Conservation (phyloP, 2,888 invertebrate genomes). For the Byasa hedistus region DNA sequence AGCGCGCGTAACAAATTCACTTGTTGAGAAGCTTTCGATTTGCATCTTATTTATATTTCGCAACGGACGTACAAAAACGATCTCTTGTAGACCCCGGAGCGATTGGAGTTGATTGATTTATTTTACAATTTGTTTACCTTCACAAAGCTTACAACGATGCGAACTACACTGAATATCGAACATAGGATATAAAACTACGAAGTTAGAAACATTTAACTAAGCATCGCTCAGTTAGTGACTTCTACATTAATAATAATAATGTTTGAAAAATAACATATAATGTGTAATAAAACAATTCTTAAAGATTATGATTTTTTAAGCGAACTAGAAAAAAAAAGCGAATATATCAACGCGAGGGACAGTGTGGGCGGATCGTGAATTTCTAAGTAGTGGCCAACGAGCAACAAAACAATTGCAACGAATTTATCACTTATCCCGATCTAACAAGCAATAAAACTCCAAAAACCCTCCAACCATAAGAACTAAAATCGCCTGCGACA, state of each 20-base stretch:
- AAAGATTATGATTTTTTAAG: no score
- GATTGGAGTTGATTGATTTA: conserved; percentile 19
- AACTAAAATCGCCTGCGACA: conserved; percentile 9
- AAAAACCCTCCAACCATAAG: neutral
- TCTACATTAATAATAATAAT: no score
- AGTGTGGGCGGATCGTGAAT: conserved; percentile 21
- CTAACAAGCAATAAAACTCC: conserved; percentile 21
- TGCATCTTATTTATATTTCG: no score
- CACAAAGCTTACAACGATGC: neutral
- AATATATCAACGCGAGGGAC: neutral
- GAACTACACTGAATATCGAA: no score
- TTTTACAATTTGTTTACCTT: conserved; percentile 16
- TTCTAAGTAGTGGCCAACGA: conserved; percentile 22
- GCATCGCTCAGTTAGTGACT: no score
- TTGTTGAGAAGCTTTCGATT: no score
- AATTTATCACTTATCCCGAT: conserved; percentile 24
- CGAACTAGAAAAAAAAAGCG: conserved; percentile 1
- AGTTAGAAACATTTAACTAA: no score
- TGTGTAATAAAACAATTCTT: no score
- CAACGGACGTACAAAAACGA: conserved; percentile 7
- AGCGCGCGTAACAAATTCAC: no score
- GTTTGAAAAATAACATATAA: no score
- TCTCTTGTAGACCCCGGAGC: conserved; percentile 1
- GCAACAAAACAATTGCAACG: conserved; percentile 22
- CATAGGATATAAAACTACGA: no score